Conservation (phyloP, 2,797 vertebrate species). For the Semaprochilodus insignis region DNA sequence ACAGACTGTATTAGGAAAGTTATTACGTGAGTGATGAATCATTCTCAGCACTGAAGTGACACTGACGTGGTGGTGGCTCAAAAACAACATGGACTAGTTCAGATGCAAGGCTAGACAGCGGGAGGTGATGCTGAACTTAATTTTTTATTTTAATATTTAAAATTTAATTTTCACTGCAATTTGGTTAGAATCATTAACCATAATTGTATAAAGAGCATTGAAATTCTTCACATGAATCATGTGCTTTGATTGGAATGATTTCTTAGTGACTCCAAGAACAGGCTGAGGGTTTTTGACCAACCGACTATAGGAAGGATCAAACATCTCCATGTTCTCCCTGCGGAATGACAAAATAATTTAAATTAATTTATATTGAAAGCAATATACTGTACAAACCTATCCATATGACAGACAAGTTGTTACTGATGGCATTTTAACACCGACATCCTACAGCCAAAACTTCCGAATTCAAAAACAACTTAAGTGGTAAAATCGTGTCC, state of each 20-base stretch:
- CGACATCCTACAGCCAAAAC: background rate
- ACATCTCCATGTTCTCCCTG: slow-evolving; percentile 8
- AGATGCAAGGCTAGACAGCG: no score
- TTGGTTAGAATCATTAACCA: no score
- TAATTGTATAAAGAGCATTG: no score
- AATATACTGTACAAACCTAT: background rate
- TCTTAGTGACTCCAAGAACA: background rate
- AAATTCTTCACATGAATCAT: background rate
- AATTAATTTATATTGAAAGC: background rate
- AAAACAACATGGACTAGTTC: no score
- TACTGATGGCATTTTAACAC: background rate
- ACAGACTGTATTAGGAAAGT: no score
- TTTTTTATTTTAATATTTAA: no score
- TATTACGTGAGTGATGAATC: no score
- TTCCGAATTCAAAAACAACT: background rate
- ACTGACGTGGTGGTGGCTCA: no score
- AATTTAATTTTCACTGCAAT: no score
- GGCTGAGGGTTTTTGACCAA: background rate
- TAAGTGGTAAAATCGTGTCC: slow-evolving; percentile 6
- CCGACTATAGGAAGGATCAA: slow-evolving; percentile 5
- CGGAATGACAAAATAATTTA: slow-evolving; percentile 27
- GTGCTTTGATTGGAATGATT: no score
- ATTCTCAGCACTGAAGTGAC: no score
- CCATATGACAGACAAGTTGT: background rate
- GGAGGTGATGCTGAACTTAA: no score